Evolutionary conservation across 2,888 invertebrate species (phyloP).

Genomic region (Odontothrips loti): DNA sequence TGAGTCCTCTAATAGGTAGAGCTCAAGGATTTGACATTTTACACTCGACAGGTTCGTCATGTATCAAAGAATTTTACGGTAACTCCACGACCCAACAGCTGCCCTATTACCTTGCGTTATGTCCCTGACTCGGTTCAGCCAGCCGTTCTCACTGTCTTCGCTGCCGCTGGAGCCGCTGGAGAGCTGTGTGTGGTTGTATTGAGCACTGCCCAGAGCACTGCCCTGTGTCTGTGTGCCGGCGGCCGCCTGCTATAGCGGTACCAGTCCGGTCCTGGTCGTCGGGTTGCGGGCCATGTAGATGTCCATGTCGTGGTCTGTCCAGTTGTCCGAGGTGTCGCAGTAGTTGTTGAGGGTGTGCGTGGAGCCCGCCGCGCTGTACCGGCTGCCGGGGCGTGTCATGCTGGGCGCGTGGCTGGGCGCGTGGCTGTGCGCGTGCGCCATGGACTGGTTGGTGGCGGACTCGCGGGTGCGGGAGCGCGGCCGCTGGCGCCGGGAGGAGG

Average conservation of each 20-base stretch:
- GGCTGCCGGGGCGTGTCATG: constrained; percentile 66
- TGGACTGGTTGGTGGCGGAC: constrained; percentile 45
- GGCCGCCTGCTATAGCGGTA: constrained; percentile 66
- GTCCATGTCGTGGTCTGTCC: constrained; percentile 95
- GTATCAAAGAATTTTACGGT: not conserved
- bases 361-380: constrained; percentile 73
- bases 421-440: constrained; percentile 17
- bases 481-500: constrained; percentile 55
- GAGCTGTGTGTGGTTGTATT: constrained; percentile 41
- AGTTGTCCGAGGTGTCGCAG: constrained; percentile 78
- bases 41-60: too few relatives aligned
- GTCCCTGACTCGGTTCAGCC: not conserved
- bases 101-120: not conserved
- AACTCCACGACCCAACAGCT: constrained; percentile 3
- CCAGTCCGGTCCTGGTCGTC: constrained; percentile 76
- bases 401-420: constrained; percentile 48
- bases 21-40: too few relatives aligned
- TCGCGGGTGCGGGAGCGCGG: constrained; percentile 74
- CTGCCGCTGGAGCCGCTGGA: not conserved
- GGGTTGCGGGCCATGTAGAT: constrained; percentile 92
- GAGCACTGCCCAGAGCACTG: too few relatives aligned
- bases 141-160: constrained; percentile 5
- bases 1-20: too few relatives aligned
- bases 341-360: constrained; percentile 77
- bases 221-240: not conserved